Evolutionary conservation across 1,140 invertebrate genomes (phyloP), one percentile per base, ranked within the genome.

Genomic region (Metopolophium dirhodum): DNA sequence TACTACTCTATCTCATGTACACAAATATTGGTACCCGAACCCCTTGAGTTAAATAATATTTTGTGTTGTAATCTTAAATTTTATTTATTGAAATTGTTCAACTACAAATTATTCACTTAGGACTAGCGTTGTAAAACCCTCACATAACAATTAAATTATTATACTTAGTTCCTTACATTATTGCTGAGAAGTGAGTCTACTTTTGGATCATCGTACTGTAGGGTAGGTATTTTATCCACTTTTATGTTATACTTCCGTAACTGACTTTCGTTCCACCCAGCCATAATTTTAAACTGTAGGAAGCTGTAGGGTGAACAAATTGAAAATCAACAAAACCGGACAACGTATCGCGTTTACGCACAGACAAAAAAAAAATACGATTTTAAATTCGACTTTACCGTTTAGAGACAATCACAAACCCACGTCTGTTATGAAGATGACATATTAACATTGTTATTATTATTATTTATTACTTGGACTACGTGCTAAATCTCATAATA

Each of bases 241-340:
- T 91, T 91, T 18, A 94, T 90, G 22, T 91, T 91, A 54, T 94
- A 94, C 30, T 94, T 94, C 41, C 94, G 61, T 51, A 94, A 86
- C 45, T 92, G 90, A 61, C 49, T 92, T 86, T 94, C 89, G 23
- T 93, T 88, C 82, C 91, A 92, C 47, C 14, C 82, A 14, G 49
- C 91, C 91, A 93, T 51, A 51, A 18, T 86, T 35, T 14, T n/a
- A 68, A 4, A 7, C 14, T 7, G 11, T 68, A 77, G n/a, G 3
- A 30, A 30, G 61, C 7, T 22, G 6, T 77, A n/a, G 30, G n/a
- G 61, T 14, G 6, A 77, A 77, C 14, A 77, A 77, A 77, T 77
- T 77, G 14, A 77, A 77, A 77, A 77, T 0, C 14, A 30, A 9
- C 11, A 61, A 61, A 30, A 9, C 30, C 11, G 30, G 41, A 22